These are phyloP conservation scores for Artibeus jamaicensis DNA, from an alignment of 2,797 vertebrate species.

Conservation along the genomic window DNA sequence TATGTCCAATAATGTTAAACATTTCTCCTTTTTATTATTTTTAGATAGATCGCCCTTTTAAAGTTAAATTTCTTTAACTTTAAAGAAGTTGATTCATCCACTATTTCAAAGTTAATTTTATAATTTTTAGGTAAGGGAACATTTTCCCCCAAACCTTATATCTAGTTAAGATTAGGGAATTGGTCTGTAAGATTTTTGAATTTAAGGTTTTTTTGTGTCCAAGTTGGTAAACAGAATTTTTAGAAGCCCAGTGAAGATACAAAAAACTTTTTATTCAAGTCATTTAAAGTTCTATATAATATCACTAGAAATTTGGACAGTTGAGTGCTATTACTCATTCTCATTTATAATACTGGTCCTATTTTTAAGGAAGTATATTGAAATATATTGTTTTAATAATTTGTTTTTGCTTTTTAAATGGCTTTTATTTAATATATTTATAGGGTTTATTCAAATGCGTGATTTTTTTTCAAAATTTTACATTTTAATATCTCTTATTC, in stretches of 20 bases:
- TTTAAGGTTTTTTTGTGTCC: not conserved
- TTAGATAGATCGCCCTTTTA: not conserved
- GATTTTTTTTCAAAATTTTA: not conserved
- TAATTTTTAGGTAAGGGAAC: not conserved
- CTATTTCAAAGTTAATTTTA: not conserved
- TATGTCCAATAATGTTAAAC: not conserved
- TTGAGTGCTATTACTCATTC: not conserved
- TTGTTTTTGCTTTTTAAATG: not conserved
- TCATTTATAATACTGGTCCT: not conserved
- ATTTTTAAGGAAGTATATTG: not conserved
- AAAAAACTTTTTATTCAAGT: not conserved
- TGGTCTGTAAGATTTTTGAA: not conserved
- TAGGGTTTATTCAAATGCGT: not conserved
- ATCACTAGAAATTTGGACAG: not conserved
- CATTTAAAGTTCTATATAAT: not conserved
- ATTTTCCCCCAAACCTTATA: not conserved
- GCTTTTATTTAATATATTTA: not conserved
- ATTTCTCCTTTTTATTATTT: not conserved
- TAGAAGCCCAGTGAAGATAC: not conserved
- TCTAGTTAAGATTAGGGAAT: not conserved
- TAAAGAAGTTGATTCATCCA: not conserved
- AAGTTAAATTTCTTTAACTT: not conserved
- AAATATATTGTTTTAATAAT: not conserved
- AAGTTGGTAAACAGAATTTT: not conserved
- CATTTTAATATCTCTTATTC: not conserved